These are phyloP conservation scores for Eolophus roseicapilla DNA, from an alignment of 2,113 vertebrate genomes.

Conservation along the genomic window DNA sequence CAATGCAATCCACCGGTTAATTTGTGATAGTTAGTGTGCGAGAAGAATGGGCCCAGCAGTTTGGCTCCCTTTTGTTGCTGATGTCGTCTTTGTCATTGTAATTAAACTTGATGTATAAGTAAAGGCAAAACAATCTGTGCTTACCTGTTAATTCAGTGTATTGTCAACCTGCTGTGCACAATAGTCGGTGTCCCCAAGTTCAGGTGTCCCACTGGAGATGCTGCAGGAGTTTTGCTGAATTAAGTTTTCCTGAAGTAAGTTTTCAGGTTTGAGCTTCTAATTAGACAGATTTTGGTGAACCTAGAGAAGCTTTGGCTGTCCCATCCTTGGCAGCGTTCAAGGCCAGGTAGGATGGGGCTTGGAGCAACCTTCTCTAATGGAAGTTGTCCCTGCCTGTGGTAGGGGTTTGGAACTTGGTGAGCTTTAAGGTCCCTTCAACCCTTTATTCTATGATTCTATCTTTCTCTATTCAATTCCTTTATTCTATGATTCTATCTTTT, in stretches of 20 bases:
- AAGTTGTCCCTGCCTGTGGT: not conserved
- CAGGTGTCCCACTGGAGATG: not conserved
- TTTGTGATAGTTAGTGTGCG: slow-evolving; percentile 66
- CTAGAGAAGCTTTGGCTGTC: not conserved
- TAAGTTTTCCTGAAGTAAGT: not conserved
- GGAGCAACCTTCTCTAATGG: not conserved
- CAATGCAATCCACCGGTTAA: slow-evolving; percentile 70
- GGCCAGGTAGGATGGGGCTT: not conserved
- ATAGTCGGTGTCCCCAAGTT: not conserved
- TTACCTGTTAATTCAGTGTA: slow-evolving; percentile 4
- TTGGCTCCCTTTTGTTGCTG: slow-evolving; percentile 37
- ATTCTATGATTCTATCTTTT: not conserved
- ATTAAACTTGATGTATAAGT: slow-evolving; percentile 75
- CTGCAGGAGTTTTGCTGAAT: not conserved
- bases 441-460: not conserved
- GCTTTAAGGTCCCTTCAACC: not conserved
- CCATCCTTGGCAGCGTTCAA: not conserved
- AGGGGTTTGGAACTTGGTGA: not conserved
- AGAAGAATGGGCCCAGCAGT: slow-evolving; percentile 37
- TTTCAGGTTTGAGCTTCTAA: not conserved
- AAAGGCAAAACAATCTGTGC: not conserved
- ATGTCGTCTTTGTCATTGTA: not conserved
- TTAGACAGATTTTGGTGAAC: not conserved
- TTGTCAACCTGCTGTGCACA: not conserved
- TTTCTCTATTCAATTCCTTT: no score